Evolutionary conservation across 2,113 vertebrate species (phyloP), one percentile per base, ranked within the genome.

Genomic region (Eubucco bourcierii): DNA sequence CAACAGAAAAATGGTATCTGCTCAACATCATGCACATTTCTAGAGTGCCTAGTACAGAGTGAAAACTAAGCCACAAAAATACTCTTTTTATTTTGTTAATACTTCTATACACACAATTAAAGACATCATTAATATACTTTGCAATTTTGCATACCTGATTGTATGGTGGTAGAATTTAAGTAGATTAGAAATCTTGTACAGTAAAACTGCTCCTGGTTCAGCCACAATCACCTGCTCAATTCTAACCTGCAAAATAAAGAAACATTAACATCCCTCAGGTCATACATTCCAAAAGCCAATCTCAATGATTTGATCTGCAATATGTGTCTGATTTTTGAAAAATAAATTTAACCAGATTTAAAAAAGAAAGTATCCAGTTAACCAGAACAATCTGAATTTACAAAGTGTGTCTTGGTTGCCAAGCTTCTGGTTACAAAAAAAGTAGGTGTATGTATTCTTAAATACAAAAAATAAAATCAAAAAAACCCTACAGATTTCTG

Each of bases 111-210:
- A 64, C 2, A 56, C 28, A 4, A n/a, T 29, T 44, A 76, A 46
- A 80, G 11, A 19, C 10, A 77, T 29, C 39, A 58, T 77, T 37
- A 86, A 59, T 6, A 39, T 10, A 29, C n/a, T 90, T 87, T 2
- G 9, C 9, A 66, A 84, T 33, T 95, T 47, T 34, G 58, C 66
- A 70, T 98, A 99, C 99, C 99, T 99, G 96, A 99, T 99, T 82
- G 99, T 99, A 96, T 99, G 99, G 80, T 99, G 98, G 97, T 99
- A 99, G 96, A 99, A 99, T 95, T 99, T 99, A 7, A 99, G 98
- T 86, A 99, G 98, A 96, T 99, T 99, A 85, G 99, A 99, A 91
- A 99, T 98, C 96, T 99, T 99, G 95, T 99, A 99, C 27, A 99
- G 97, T 60, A 99, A 97, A 76, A 99, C 99, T 27, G 99, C 98